Evolutionary conservation across 2,113 vertebrate genomes (phyloP), one percentile per base, ranked within the genome.

Genomic region (Cyphomyrus plagiostoma): DNA sequence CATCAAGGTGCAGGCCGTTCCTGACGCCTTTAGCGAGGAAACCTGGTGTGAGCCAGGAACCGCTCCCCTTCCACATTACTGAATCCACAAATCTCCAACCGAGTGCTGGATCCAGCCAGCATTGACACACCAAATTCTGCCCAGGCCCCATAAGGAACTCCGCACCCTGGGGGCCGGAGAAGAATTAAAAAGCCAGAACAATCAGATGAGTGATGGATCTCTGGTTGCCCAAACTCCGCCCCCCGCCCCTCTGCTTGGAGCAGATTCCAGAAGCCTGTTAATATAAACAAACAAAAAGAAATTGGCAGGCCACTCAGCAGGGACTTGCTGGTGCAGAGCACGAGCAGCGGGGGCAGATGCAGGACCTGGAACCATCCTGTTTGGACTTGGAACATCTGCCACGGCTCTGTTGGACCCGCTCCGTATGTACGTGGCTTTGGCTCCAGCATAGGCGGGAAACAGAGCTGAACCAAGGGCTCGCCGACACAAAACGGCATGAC

Each of bases 51-150:
- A 94, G 92, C 89, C 92, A 92, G 93, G 89, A 92, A 42, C 89
- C 91, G 92, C 90, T 92, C 89, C 89, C 89, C 92, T 92, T 90
- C 89, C 92, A 89, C 92, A 92, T 94, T 95, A 95, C 30, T 90
- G 90, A 88, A 96, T 93, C 91, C 89, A 89, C 45, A 91, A 92
- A 91, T 95, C 90, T 92, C 9, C 56, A 62, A 62, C 56, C 56
- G 9, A 62, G 93, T 89, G 50, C 90, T 93, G 94, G 93, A 95
- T 91, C 45, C 19, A 90, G 89, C 89, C 91, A 90, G 89, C 90
- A 90, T 70, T 50, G 90, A 90, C 92, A 90, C 92, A 92, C 91
- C 90, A 2, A 26, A n/a, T 90, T 91, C 91, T 90, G 91, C 92
- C 91, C 93, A 93, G 93, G 90, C 93, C 92, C 90, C 92, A 91